Evolutionary conservation across 2,797 vertebrate species (phyloP).

Genomic region (Dicrostonyx torquatus): DNA sequence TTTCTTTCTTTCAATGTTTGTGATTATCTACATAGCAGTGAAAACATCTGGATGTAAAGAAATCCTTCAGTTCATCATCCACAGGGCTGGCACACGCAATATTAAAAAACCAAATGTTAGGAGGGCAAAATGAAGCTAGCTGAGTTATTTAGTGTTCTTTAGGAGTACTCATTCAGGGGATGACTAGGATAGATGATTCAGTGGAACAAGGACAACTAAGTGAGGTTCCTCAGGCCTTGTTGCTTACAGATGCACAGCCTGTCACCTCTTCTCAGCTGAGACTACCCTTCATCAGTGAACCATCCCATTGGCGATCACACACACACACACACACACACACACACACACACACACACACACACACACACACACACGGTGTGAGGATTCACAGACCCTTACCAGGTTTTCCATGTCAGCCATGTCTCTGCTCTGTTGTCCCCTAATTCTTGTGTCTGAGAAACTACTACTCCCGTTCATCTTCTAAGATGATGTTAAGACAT

Average conservation of each 20-base stretch:
- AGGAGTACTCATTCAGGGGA: background rate
- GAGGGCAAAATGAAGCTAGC: background rate
- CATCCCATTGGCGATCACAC: background rate
- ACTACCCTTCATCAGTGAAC: background rate
- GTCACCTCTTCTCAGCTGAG: background rate
- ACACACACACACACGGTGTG: too few relatives aligned
- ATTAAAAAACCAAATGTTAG: background rate
- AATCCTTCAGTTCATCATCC: background rate
- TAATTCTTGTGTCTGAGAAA: background rate
- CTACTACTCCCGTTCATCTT: background rate
- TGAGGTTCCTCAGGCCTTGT: background rate
- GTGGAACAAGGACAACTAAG: background rate
- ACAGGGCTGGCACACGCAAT: background rate
- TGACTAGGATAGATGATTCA: background rate
- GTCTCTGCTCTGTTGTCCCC: background rate
- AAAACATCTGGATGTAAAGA: conserved; percentile 47
- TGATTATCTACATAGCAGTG: conserved; percentile 38
- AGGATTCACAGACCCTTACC: background rate
- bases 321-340: too few relatives aligned
- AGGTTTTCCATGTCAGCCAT: background rate
- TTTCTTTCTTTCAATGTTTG: conserved; percentile 47
- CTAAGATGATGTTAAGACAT: background rate
- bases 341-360: too few relatives aligned
- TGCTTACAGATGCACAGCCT: background rate
- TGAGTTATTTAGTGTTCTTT: conserved; percentile 1